A percentile compares a stretch with the other conserved stretches of the same genome.
phyloP scores from a whole-genome alignment of 2,113 vertebrate genomes.

The Coreoperca whiteheadi region DNA sequence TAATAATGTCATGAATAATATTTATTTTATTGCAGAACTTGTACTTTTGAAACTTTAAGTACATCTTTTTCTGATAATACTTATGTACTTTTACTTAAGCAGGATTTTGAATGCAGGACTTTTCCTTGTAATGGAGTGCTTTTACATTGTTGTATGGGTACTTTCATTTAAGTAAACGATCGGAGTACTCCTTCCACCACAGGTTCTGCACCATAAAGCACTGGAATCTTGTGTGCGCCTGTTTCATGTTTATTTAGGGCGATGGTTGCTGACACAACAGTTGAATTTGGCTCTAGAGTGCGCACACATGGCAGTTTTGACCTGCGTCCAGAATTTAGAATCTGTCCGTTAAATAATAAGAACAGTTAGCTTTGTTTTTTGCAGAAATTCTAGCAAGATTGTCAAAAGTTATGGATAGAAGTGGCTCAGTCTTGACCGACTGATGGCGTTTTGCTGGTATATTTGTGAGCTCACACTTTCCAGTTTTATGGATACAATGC shows the following conservation, averaged over 20 bases:
- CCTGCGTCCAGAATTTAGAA: background rate
- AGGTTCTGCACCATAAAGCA: background rate
- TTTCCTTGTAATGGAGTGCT: background rate
- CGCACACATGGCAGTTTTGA: background rate
- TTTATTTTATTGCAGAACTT: background rate
- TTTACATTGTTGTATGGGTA: no score
- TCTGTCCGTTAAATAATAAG: background rate
- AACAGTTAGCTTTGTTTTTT: background rate
- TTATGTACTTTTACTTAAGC: background rate
- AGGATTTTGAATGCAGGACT: background rate
- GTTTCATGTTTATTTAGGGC: conserved; percentile 32
- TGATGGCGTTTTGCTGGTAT: no score
- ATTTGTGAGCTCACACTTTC: background rate
- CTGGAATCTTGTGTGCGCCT: background rate
- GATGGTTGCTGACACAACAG: conserved; percentile 22
- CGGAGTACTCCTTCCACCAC: background rate
- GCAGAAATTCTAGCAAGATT: background rate
- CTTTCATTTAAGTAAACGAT: background rate
- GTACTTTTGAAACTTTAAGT: background rate
- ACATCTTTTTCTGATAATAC: background rate
- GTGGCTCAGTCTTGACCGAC: background rate
- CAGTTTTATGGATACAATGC: background rate
- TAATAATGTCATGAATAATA: no score
- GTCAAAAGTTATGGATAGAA: background rate
- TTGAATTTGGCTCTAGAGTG: background rate